Evolutionary conservation across 2,888 invertebrate genomes (phyloP), one percentile per base, ranked within the genome.

Genomic region (Noctua fimbriata): DNA sequence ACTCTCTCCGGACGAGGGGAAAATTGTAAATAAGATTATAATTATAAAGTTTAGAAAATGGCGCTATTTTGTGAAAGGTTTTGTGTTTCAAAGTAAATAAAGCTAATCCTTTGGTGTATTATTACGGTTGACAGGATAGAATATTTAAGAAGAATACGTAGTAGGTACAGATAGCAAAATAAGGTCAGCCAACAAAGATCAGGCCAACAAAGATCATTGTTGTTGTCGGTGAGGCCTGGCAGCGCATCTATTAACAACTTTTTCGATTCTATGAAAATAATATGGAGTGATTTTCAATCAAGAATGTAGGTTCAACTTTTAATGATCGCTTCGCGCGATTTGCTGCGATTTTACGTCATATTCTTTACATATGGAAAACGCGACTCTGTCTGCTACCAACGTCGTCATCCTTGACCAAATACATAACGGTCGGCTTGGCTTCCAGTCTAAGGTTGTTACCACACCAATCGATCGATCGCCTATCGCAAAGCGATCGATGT

Each of bases 11-110:
- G 10, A 67, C 67, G 44, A 24, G 18, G 14, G 9, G 41, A 83
- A 73, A 82, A 83, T 77, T 74, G 41, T 74, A 32, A 84, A 44
- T 41, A 49, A 73, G n/a, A 78, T 73, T 85, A 47, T 69, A 18
- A 28, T 28, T 44, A 3, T 63, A 65, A 82, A 84, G 60, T 69
- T 65, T 73, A 32, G 47, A 21, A 83, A 83, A 72, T 49, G 16
- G 21, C 18, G 10, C 49, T n/a, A 18, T 79, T 83, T 77, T 49
- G 41, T 32, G 14, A 73, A 32, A 58, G 63, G 63, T 79, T 82
- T 79, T 44, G 49, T 52, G 24, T 84, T 82, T 65, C 55, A 72
- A 69, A 84, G 63, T 69, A 69, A 80, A 69, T 63, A 69, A 69
- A 67, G 65, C 14, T 66, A 41, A 66, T 47, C 36, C 28, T 47